phyloP scores from a whole-genome alignment of 1,140 invertebrate genomes.

The Aradophagus sp. region DNA sequence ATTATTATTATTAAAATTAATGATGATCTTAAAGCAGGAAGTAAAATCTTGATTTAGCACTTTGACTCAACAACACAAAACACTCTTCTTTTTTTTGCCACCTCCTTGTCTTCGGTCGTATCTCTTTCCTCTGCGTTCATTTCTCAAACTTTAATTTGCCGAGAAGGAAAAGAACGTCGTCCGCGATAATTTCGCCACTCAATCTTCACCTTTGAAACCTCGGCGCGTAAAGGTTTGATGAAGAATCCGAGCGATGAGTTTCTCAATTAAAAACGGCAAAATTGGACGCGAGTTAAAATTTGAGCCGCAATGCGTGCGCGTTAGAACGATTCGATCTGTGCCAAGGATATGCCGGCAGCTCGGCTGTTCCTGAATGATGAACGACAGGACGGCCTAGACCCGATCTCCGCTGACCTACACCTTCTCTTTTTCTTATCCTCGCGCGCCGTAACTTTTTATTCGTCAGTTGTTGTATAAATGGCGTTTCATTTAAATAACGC shows the following conservation, averaged over 20 bases:
- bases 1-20: too few species aligned
- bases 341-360: conserved; percentile 58
- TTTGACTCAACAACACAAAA: too few species aligned
- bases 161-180: too few species aligned
- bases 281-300: conserved; percentile 15
- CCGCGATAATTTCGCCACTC: too few species aligned
- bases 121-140: too few species aligned
- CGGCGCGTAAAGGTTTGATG: conserved; percentile 17
- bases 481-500: conserved; percentile 19
- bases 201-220: conserved; percentile 7
- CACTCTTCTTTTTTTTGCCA: too few species aligned
- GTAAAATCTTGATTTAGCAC: too few species aligned
- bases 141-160: too few species aligned
- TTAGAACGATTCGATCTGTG: conserved; percentile 56
- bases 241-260: conserved; percentile 12
- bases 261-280: conserved; percentile 31
- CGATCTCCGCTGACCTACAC: conserved; percentile 48
- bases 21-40: too few species aligned
- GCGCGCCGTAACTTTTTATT: conserved; percentile 14
- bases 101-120: too few species aligned
- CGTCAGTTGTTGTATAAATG: conserved; percentile 20
- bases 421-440: conserved; percentile 39
- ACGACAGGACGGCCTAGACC: conserved; percentile 60
- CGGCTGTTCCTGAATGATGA: conserved; percentile 54
- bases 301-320: conserved; percentile 17